Percentiles rank a stretch among this genome's conserved stretches.
Conservation (phyloP, 2,888 invertebrate species). For the Papilio demoleus region DNA sequence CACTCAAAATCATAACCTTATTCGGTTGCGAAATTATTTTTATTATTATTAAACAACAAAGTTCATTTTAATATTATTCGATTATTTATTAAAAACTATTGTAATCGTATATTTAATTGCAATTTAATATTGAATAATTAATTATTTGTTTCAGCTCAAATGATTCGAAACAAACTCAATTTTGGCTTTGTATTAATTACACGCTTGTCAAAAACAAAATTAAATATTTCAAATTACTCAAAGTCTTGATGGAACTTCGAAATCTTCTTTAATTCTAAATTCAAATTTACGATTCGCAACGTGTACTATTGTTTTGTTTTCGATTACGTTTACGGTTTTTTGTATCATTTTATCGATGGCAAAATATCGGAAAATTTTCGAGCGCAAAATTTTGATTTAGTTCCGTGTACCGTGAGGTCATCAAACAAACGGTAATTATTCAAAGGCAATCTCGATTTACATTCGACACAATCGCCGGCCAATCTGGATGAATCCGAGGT, state of each 20-base stretch:
- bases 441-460: constrained; percentile 53
- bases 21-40: background rate
- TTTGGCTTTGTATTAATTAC: background rate
- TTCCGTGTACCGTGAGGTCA: constrained; percentile 54
- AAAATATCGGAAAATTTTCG: constrained; percentile 19
- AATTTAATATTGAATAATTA: constrained; percentile 1
- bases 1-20: background rate
- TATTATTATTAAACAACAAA: constrained; percentile 3
- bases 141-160: background rate
- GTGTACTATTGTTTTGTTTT: constrained; percentile 19
- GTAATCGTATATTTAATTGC: background rate
- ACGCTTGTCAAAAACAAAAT: constrained; percentile 16
- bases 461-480: constrained; percentile 54
- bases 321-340: background rate
- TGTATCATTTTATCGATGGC: background rate
- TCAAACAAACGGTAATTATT: constrained; percentile 52
- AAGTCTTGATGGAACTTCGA: background rate
- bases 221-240: background rate
- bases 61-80: too few relatives aligned
- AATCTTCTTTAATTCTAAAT: constrained; percentile 14
- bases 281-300: constrained; percentile 30
- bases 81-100: background rate
- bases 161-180: background rate
- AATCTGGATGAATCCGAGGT: constrained; percentile 51
- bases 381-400: constrained; percentile 51